Evolutionary conservation across 2,113 vertebrate species (phyloP), one percentile per base, ranked within the genome.

Genomic region (Pelvicachromis taeniatus): DNA sequence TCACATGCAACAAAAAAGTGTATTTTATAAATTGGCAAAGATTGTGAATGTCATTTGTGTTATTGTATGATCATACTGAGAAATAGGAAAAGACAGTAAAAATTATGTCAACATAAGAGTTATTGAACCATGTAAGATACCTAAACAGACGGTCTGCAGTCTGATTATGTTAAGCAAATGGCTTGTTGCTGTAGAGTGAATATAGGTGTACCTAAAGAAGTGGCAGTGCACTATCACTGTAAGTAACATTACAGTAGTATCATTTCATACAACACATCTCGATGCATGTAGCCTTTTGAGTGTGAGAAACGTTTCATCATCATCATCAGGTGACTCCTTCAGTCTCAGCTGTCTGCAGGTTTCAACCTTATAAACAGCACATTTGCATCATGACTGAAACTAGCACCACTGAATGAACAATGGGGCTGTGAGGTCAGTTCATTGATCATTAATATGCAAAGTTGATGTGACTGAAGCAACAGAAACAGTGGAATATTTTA

Each of bases 281-380:
- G 0, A 59, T 59, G 56, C 29, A 59, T 3, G 4, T 26, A 26
- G 26, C 26, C 2, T 33, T 59, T 59, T 33, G 14, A 59, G 17
- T 63, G 59, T 17, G 31, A 63, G 31, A 61, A 61, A 61, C 31
- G 1, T 61, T 35, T 35, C 58, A 19, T 2, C 58, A 35, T 61
- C 31, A 19, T 0, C 58, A n/a, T n/a, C 56, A 59, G 0, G 9
- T 56, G 53, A 23, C 53, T 0, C 0, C 29, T 61, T 35, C 31
- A 2, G 59, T 35, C 17, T 35, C 59, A 63, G 3, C 59, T 63
- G 59, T 12, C 59, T 63, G 31, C 31, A 35, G 17, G 9, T 63
- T 63, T 7, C 59, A 63, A 0, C 17, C 31, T n/a, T 63, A 35
- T 63, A 12, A 63, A 35, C 59, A 35, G 59, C 0, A 63, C 58